Evolutionary conservation across 2,888 invertebrate genomes (phyloP).

Genomic region (Cyclophora albipunctata): DNA sequence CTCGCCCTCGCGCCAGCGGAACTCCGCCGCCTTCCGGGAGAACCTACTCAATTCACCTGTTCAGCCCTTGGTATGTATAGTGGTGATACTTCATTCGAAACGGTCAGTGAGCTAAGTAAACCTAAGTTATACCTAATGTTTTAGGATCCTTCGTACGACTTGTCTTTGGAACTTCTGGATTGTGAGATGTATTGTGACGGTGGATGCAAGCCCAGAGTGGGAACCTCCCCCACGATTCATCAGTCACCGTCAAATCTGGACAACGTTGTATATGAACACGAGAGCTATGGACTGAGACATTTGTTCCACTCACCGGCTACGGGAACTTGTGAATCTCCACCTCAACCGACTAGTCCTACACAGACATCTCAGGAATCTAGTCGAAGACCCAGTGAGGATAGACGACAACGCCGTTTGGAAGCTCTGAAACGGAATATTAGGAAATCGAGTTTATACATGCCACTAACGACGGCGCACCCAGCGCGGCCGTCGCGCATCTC

Average conservation of each 20-base stretch:
- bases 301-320: constrained; percentile 38
- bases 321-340: constrained; percentile 78
- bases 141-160: constrained; percentile 53
- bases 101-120: no score
- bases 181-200: constrained; percentile 60
- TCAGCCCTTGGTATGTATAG: constrained; percentile 32
- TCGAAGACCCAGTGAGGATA: constrained; percentile 75
- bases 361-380: constrained; percentile 83
- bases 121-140: background rate
- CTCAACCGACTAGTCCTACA: constrained; percentile 88
- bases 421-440: constrained; percentile 53
- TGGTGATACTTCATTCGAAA: no score
- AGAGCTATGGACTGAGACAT: constrained; percentile 45
- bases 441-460: constrained; percentile 83
- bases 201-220: constrained; percentile 54
- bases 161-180: constrained; percentile 57
- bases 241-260: constrained; percentile 40
- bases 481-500: constrained; percentile 50
- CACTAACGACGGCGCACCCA: constrained; percentile 63
- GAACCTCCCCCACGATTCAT: constrained; percentile 49
- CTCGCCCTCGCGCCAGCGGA: constrained; percentile 17
- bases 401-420: constrained; percentile 64
- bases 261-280: constrained; percentile 45
- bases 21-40: constrained; percentile 41
- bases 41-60: constrained; percentile 55